phyloP scores from a whole-genome alignment of 2,888 invertebrate genomes.

The Lasioglossum villosulum region DNA sequence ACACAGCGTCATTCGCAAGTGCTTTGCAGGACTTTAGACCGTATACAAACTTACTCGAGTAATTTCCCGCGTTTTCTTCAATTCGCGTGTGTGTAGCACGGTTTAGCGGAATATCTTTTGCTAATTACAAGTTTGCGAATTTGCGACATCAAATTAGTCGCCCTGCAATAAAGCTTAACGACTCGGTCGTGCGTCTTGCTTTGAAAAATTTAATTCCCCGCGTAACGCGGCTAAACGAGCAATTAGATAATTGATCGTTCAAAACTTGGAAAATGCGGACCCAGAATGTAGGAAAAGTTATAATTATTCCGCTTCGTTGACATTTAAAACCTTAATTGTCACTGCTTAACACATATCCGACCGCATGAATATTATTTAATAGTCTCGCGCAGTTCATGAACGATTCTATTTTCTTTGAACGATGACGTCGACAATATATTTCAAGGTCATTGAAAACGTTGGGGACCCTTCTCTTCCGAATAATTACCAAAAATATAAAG shows the following conservation, averaged over 20 bases:
- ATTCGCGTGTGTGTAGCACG: neutral
- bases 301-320: too few relatives aligned
- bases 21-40: neutral
- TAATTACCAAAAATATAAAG: too few relatives aligned
- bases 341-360: too few relatives aligned
- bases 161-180: too few relatives aligned
- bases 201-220: neutral
- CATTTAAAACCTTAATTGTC: too few relatives aligned
- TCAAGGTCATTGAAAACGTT: too few relatives aligned
- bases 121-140: neutral
- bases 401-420: too few relatives aligned
- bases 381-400: too few relatives aligned
- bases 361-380: too few relatives aligned
- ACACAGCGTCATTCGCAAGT: constrained; percentile 14
- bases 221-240: neutral
- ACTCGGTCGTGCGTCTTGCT: neutral
- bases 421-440: too few relatives aligned
- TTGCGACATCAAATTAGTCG: neutral
- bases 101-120: neutral
- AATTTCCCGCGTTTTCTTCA: constrained; percentile 1
- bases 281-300: too few relatives aligned
- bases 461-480: too few relatives aligned
- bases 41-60: neutral
- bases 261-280: neutral
- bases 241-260: neutral